Percentiles rank a stretch among this genome's conserved stretches.
These are phyloP conservation scores for Mycalesis mineus DNA, from an alignment of 2,888 invertebrate genomes.

Conservation along the genomic window DNA sequence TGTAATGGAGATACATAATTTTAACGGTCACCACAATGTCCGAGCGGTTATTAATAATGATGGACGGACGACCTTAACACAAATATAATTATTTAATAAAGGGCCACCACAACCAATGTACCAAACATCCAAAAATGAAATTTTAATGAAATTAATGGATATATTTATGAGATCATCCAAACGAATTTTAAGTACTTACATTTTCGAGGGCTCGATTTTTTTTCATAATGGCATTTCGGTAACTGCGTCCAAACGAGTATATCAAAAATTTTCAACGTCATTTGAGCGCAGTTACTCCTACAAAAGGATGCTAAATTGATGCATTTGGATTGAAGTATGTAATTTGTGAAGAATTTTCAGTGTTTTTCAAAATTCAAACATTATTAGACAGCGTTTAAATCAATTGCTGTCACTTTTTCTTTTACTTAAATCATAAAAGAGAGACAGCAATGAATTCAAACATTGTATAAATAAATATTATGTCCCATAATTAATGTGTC, in stretches of 20 bases:
- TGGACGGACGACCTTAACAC: slow-evolving; percentile 48
- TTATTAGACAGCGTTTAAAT: too few relatives aligned
- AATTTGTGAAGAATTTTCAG: not conserved
- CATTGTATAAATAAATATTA: too few relatives aligned
- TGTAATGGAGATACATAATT: not conserved
- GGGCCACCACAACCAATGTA: slow-evolving; percentile 45
- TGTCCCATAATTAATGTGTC: too few relatives aligned
- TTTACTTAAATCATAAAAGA: too few relatives aligned
- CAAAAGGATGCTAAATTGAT: not conserved
- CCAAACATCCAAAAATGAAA: slow-evolving; percentile 23
- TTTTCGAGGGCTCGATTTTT: slow-evolving; percentile 29
- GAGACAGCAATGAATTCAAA: too few relatives aligned
- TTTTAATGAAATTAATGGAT: slow-evolving; percentile 26
- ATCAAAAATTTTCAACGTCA: not conserved
- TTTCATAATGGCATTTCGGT: slow-evolving; percentile 16
- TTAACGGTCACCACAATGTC: slow-evolving; percentile 1
- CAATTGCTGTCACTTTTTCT: too few relatives aligned
- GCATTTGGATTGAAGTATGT: not conserved
- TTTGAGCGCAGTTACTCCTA: slow-evolving; percentile 13
- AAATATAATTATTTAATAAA: slow-evolving; percentile 27
- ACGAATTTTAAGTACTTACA: slow-evolving; percentile 53
- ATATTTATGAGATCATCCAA: slow-evolving; percentile 69
- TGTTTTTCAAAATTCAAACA: too few relatives aligned
- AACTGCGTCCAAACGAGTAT: slow-evolving; percentile 13
- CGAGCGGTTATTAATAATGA: slow-evolving; percentile 20